These are phyloP conservation scores for Apodemia hepburni DNA, from an alignment of 2,888 invertebrate genomes.

Conservation along the genomic window DNA sequence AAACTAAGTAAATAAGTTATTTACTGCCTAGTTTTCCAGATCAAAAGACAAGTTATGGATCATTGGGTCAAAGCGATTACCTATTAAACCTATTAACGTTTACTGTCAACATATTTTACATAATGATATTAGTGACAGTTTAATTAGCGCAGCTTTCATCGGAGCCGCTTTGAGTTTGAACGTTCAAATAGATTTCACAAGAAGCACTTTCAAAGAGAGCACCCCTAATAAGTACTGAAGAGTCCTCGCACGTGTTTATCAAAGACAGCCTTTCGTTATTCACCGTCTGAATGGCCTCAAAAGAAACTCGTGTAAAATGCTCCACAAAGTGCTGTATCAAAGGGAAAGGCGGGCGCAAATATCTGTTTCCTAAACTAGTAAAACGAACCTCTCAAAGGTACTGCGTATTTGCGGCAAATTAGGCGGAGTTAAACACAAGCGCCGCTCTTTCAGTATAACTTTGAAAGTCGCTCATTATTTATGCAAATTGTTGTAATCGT, in stretches of 20 bases:
- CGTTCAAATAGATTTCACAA: slow-evolving; percentile 79
- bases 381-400: slow-evolving; percentile 78
- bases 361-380: slow-evolving; percentile 81
- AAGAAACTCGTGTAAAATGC: slow-evolving; percentile 80
- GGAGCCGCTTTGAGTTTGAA: slow-evolving; percentile 75
- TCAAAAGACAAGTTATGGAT: slow-evolving; percentile 18
- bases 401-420: slow-evolving; percentile 77
- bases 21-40: not conserved
- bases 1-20: not conserved
- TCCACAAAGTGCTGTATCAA: slow-evolving; percentile 80
- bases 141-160: slow-evolving; percentile 77
- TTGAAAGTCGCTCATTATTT: slow-evolving; percentile 75
- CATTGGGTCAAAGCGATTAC: slow-evolving; percentile 6
- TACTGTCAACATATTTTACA: slow-evolving; percentile 32
- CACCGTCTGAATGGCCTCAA: slow-evolving; percentile 80
- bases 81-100: not conserved
- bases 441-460: slow-evolving; percentile 69
- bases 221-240: slow-evolving; percentile 80
- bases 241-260: slow-evolving; percentile 81
- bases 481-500: slow-evolving; percentile 71
- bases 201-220: slow-evolving; percentile 79
- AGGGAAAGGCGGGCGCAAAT: slow-evolving; percentile 79
- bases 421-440: slow-evolving; percentile 78
- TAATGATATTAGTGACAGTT: slow-evolving; percentile 79
- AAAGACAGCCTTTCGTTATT: slow-evolving; percentile 81